phyloP scores from a whole-genome alignment of 2,113 vertebrate genomes.

The Phaethon lepturus region DNA sequence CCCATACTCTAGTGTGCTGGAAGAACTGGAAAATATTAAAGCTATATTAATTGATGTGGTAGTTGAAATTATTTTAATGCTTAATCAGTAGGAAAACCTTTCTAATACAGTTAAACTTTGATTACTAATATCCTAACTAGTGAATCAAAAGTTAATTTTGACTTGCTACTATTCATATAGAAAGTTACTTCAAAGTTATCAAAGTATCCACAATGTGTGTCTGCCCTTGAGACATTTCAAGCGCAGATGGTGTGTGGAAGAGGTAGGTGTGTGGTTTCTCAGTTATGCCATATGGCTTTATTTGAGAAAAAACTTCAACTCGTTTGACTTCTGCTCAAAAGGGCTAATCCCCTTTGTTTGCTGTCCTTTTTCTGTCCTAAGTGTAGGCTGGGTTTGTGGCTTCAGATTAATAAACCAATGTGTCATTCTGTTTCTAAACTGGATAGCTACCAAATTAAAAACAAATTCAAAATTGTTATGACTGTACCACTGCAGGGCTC shows the following conservation, averaged over 20 bases:
- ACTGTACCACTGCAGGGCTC: neutral
- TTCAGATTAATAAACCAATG: neutral
- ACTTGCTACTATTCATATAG: neutral
- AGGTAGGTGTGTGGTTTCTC: constrained; percentile 32
- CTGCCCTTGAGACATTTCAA: neutral
- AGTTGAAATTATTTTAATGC: neutral
- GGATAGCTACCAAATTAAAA: neutral
- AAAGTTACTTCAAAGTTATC: neutral
- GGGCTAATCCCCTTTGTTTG: neutral
- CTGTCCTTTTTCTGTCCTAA: neutral
- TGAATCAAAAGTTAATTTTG: constrained; percentile 22
- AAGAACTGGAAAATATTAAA: neutral
- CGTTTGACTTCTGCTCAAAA: neutral
- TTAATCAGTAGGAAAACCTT: constrained; percentile 58
- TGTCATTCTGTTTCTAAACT: neutral
- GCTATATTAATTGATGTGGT: neutral
- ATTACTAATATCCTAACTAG: neutral
- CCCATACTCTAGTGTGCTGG: neutral
- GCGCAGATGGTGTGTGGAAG: neutral
- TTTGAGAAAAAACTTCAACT: neutral
- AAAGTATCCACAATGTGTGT: neutral
- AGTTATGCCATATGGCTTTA: neutral
- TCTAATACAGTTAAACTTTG: constrained; percentile 12
- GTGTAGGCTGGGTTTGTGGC: neutral
- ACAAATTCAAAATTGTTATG: neutral